Conservation (phyloP, 37 sponge, comb jelly and placozoan species). For the Dysidea cf. avara region DNA sequence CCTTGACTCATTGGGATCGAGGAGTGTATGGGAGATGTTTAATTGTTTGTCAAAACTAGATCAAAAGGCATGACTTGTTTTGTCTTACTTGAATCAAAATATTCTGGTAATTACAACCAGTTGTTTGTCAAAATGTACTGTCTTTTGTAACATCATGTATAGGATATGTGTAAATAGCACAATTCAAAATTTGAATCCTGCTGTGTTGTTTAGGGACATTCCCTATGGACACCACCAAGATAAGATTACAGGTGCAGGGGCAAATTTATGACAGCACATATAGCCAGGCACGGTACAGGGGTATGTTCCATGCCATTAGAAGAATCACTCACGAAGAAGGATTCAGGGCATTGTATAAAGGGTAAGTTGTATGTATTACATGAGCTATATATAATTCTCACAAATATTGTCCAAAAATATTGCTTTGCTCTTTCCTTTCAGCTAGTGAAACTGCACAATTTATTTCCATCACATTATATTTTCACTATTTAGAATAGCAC, state of each 20-base stretch:
- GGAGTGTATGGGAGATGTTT: too few species aligned
- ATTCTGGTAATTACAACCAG: not conserved
- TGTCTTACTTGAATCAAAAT: too few species aligned
- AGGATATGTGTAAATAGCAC: not conserved
- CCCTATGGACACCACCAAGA: constrained; percentile 89
- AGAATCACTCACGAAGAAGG: constrained; percentile 78
- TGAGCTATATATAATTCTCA: too few species aligned
- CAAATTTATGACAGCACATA: constrained; percentile 51
- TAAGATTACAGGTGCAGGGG: constrained; percentile 77
- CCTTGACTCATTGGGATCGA: too few species aligned
- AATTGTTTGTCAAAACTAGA: too few species aligned
- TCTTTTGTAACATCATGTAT: constrained; percentile 8
- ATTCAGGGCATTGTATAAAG: constrained; percentile 69
- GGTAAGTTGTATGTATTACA: constrained; percentile 45
- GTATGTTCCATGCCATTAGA: constrained; percentile 81
- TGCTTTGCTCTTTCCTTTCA: too few species aligned
- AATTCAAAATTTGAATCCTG: not conserved
- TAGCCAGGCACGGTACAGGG: constrained; percentile 49
- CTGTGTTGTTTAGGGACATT: constrained; percentile 73
- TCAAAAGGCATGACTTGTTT: too few species aligned
- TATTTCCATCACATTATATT: not conserved
- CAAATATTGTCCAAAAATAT: too few species aligned
- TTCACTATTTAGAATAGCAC: constrained; percentile 62
- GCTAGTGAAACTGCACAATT: not conserved
- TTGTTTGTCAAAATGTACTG: not conserved